phyloP scores from a whole-genome alignment of 53 echinoderm and acorn worm genomes.

The Patiria pectinifera region DNA sequence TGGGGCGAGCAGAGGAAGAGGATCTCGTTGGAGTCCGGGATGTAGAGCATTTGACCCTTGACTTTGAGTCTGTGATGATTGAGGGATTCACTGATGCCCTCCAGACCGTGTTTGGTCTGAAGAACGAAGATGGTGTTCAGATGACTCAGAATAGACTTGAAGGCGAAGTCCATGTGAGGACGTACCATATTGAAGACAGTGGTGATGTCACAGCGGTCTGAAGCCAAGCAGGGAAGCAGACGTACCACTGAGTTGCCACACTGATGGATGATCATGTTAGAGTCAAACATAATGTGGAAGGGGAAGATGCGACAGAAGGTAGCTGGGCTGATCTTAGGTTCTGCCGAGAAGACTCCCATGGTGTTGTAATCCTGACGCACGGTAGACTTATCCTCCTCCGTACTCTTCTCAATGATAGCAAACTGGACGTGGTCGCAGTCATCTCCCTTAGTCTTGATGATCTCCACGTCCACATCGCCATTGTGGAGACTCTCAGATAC shows the following conservation, averaged over 20 bases:
- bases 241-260: constrained; percentile 88
- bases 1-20: constrained; percentile 93
- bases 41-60: constrained; percentile 96
- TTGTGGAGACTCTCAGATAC: constrained; percentile 86
- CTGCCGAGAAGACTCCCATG: constrained; percentile 65
- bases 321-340: constrained; percentile 84
- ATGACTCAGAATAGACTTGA: constrained; percentile 93
- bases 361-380: constrained; percentile 42
- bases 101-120: constrained; percentile 75
- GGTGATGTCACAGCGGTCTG: constrained; percentile 77
- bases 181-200: constrained; percentile 84
- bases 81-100: constrained; percentile 36
- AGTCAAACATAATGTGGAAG: constrained; percentile 95
- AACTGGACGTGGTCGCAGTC: constrained; percentile 98
- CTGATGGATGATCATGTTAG: constrained; percentile 82
- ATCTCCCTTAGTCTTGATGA: constrained; percentile 86
- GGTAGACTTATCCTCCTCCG: constrained; percentile 49
- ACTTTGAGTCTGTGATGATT: constrained; percentile 79
- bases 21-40: constrained; percentile 81
- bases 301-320: constrained; percentile 91
- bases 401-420: constrained; percentile 84
- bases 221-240: constrained; percentile 76
- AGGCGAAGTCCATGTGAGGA: constrained; percentile 96
- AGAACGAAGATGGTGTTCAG: constrained; percentile 95
- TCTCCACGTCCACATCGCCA: constrained; percentile 89